phyloP scores from a whole-genome alignment of 2,797 vertebrate genomes.

The Jordanella pulchra region DNA sequence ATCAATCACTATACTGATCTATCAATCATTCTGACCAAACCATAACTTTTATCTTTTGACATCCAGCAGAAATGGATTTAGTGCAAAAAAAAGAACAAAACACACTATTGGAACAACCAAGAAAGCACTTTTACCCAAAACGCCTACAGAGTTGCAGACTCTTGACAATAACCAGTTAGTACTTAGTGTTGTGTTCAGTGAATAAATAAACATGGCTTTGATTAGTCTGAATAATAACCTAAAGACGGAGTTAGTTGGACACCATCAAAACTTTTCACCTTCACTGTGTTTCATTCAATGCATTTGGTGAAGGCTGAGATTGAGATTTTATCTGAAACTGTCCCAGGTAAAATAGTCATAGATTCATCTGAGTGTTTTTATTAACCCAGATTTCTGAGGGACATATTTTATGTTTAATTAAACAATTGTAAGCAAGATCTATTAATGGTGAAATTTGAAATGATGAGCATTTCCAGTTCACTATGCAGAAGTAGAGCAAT shows the following conservation, averaged over 20 bases:
- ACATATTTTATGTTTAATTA: neutral
- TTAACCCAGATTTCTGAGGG: neutral
- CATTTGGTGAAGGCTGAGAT: neutral
- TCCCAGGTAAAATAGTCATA: neutral
- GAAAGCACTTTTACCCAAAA: too few species aligned
- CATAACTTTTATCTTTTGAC: too few species aligned
- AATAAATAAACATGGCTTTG: too few species aligned
- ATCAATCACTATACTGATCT: too few species aligned
- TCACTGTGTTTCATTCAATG: neutral
- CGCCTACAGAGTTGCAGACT: too few species aligned
- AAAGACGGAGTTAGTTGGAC: neutral
- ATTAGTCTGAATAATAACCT: neutral
- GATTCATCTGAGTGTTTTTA: neutral
- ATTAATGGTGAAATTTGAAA: too few species aligned
- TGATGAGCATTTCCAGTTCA: slow-evolving; percentile 33
- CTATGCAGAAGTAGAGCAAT: slow-evolving; percentile 8
- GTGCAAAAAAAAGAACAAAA: too few species aligned
- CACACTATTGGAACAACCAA: too few species aligned
- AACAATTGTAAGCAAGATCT: neutral
- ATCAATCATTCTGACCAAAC: too few species aligned
- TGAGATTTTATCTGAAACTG: neutral
- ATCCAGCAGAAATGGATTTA: too few species aligned
- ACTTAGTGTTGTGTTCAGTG: neutral
- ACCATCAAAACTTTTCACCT: neutral
- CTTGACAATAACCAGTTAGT: too few species aligned